phyloP scores from a whole-genome alignment of 30 jellyfish, hydroid and myxozoan species.

The Pelagia noctiluca region DNA sequence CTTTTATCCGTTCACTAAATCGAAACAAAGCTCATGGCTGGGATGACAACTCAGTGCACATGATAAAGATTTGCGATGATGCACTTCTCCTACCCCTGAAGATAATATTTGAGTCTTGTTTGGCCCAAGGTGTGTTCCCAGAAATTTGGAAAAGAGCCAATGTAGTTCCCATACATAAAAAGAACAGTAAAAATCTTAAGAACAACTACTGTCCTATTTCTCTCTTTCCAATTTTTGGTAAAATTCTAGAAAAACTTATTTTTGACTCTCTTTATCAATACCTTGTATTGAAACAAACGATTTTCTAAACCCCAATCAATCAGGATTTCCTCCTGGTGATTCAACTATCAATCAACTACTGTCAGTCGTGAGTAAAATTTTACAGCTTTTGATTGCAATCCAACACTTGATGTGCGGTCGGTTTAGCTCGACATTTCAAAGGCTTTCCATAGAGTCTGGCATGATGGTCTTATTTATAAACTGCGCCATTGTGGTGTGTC shows the following conservation, averaged over 20 bases:
- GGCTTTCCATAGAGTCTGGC: slow-evolving; percentile 78
- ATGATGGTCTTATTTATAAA: slow-evolving; percentile 48
- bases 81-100: slow-evolving; percentile 44
- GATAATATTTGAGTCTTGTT: slow-evolving; percentile 7
- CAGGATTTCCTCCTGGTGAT: slow-evolving; percentile 37
- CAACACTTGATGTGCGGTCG: slow-evolving; percentile 57
- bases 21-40: slow-evolving; percentile 67
- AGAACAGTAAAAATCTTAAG: slow-evolving; percentile 14
- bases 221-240: slow-evolving; percentile 48
- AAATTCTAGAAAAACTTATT: slow-evolving; percentile 35
- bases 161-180: slow-evolving; percentile 41
- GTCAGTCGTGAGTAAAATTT: too few relatives aligned
- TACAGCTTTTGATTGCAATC: slow-evolving; percentile 68
- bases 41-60: slow-evolving; percentile 62
- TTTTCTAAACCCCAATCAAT: neutral
- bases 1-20: slow-evolving; percentile 34
- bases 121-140: slow-evolving; percentile 21
- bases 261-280: slow-evolving; percentile 36
- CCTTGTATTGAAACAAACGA: slow-evolving; percentile 11
- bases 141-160: slow-evolving; percentile 37
- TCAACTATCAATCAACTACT: too few relatives aligned
- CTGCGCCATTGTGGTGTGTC: slow-evolving; percentile 24
- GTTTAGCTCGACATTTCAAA: slow-evolving; percentile 65
- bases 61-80: slow-evolving; percentile 53
- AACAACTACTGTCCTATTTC: slow-evolving; percentile 47